phyloP scores from a whole-genome alignment of 2,797 vertebrate genomes.

The Anas flavirostris region DNA sequence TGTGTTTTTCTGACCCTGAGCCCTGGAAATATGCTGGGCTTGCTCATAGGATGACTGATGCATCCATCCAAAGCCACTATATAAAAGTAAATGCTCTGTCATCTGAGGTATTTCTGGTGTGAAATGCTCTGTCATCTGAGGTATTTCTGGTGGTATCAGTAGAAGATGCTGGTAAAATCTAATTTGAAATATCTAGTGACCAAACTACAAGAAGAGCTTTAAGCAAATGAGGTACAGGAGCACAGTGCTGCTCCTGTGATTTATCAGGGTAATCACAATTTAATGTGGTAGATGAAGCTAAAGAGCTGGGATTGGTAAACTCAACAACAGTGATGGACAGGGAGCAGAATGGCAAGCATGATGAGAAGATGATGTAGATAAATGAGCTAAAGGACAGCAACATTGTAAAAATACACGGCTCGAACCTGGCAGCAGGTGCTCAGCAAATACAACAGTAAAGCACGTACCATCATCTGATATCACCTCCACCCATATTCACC shows the following conservation, averaged over 20 bases:
- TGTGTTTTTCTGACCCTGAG: not conserved
- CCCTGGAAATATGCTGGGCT: not conserved
- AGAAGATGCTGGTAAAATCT: not conserved
- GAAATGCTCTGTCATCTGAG: not conserved
- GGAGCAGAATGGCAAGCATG: not conserved
- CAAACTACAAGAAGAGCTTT: not conserved
- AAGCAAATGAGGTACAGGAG: not conserved
- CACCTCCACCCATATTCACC: not conserved
- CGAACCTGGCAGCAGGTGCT: not conserved
- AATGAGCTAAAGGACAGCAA: not conserved
- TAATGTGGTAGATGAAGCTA: not conserved
- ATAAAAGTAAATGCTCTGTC: not conserved
- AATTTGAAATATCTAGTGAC: not conserved
- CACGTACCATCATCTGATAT: not conserved
- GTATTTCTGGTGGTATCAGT: not conserved
- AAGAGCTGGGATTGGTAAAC: not conserved
- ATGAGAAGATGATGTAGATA: not conserved
- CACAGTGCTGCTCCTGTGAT: not conserved
- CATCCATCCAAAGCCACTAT: conserved; percentile 29
- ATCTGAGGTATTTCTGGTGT: not conserved
- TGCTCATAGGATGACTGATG: not conserved
- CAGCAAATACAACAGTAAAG: not conserved
- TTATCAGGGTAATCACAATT: not conserved
- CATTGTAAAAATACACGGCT: not conserved
- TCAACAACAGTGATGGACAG: too few relatives aligned